A percentile compares a stretch with the other conserved stretches of the same genome.
Evolutionary conservation across 2,113 vertebrate species (phyloP).

Genomic region (Thryonomys swinderianus): DNA sequence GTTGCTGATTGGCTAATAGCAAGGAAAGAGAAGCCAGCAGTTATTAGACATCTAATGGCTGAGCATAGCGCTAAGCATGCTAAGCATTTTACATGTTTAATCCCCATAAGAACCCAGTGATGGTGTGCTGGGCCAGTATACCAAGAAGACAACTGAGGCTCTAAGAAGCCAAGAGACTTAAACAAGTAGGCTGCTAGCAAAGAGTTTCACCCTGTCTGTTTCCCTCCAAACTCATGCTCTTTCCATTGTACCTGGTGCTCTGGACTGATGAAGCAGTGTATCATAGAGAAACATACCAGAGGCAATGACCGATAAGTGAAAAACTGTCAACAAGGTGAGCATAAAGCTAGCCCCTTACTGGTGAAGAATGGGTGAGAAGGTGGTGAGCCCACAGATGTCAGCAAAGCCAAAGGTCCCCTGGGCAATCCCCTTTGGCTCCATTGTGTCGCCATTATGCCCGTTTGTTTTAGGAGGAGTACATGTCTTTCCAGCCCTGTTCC

Average conservation of each 20-base stretch:
- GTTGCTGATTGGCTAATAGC: neutral
- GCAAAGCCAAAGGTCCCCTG: neutral
- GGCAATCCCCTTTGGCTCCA: neutral
- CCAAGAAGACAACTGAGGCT: neutral
- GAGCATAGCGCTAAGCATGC: neutral
- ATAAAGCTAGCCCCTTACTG: fast-evolving
- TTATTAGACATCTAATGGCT: neutral
- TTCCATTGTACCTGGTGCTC: neutral
- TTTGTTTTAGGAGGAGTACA: neutral
- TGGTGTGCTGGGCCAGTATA: neutral
- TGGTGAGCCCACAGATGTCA: neutral
- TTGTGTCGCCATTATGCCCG: neutral
- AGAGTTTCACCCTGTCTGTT: neutral
- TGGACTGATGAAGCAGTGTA: neutral
- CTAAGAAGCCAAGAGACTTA: neutral
- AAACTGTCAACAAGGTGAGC: neutral
- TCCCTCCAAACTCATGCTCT: neutral
- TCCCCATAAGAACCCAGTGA: neutral
- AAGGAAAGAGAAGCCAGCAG: neutral
- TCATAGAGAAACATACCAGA: neutral
- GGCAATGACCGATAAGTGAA: neutral
- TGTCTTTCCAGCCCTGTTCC: neutral
- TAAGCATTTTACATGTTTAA: neutral
- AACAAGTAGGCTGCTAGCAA: neutral
- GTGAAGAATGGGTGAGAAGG: neutral